Conservation (phyloP, 2,113 vertebrate genomes). For the Hippocampus guttulatus region DNA sequence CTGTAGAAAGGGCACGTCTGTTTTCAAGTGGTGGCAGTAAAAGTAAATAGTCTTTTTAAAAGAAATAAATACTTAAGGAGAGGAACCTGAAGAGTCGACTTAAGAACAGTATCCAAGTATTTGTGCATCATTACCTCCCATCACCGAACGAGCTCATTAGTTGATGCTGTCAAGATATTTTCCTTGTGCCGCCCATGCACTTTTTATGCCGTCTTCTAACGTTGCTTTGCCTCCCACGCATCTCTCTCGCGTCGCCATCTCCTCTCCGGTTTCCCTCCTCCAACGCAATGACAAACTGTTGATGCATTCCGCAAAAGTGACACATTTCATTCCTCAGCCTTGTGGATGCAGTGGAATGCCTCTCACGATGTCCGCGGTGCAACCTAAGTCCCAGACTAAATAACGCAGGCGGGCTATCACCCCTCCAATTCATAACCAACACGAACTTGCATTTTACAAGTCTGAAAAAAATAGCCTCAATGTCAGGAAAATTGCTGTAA, state of each 20-base stretch:
- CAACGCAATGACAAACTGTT: background rate
- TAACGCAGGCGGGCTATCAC: background rate
- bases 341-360: background rate
- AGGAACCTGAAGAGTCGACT: background rate
- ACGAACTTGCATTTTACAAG: background rate
- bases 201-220: background rate
- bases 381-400: background rate
- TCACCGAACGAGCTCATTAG: background rate
- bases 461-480: background rate
- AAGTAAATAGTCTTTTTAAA: background rate
- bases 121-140: background rate
- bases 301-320: background rate
- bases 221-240: background rate
- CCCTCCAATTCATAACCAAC: background rate
- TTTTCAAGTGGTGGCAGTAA: background rate
- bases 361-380: background rate
- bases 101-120: background rate
- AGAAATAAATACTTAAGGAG: slow-evolving; percentile 21
- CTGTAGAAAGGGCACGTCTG: no score
- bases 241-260: background rate
- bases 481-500: background rate
- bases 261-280: background rate
- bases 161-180: background rate
- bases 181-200: background rate
- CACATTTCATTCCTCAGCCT: background rate